Base-by-base conservation (phyloP, 2,113 vertebrate genomes). In the Cynopterus brachyotis region DNA sequence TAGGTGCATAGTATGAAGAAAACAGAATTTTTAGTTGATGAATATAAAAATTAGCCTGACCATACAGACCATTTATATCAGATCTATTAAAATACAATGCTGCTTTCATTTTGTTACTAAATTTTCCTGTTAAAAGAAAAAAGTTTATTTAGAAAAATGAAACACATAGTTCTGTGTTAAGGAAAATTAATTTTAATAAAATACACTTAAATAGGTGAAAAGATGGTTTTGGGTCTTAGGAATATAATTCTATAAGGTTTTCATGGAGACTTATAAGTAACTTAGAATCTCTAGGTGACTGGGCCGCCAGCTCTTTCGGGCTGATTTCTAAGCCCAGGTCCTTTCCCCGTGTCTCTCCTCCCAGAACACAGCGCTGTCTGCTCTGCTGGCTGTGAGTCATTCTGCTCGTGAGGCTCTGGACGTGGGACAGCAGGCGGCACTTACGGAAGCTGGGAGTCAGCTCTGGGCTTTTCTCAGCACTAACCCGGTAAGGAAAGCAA, bases 351-450 rank as follows among this genome's bases (percentile, higher is more conserved):
- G 12, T 83, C 22, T 35, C 28, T 30, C 30, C 59, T 64, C 17
- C 91, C 97, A 99, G 99, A 99, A 99, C 79, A 62, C 53, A 3
- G 98, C 93, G 13, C 98, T 99, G 40, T 98, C 96, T 11, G 98
- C 98, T 94, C 85, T 99, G 97, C 96, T 99, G 50, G 95, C 95
- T 53, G 98, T 98, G 78, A 98, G 99, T 91, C 97, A 53, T 80
- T 98, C 97, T 92, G 97, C 98, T 83, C 97, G 98, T 11, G 99
- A 98, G 1, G 30, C 94, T 91, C 70, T 98, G 75, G 99, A 99
- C 47, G 69, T 95, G 32, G 98, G 97, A 85, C 96, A 98, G 19
- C 96, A 95, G 89, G 66, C 55, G 26, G 97, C 98, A 45, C 47
- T 99, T 32, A 30, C 95, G 73, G 98, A 95, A 95, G 83, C 98